phyloP scores from a whole-genome alignment of 2,797 vertebrate genomes.

The Delichon dasypus region DNA sequence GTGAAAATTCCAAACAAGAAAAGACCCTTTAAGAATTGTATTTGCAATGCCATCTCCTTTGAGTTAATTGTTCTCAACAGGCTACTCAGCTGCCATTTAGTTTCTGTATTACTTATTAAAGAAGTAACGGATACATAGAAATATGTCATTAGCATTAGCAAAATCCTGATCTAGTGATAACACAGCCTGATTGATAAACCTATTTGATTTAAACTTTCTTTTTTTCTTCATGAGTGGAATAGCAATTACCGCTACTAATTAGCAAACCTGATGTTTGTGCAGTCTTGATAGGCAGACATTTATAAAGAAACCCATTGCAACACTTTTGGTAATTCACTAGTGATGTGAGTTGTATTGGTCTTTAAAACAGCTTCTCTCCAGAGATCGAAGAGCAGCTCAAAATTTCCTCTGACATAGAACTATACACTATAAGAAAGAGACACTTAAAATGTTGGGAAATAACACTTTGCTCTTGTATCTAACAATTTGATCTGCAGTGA shows the following conservation, averaged over 20 bases:
- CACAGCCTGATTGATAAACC: background rate
- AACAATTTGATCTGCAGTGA: background rate
- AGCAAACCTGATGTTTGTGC: background rate
- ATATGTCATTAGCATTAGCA: background rate
- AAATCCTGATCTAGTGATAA: background rate
- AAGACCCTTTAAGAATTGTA: background rate
- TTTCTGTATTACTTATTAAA: conserved; percentile 36
- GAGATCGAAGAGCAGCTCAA: background rate
- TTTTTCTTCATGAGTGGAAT: background rate
- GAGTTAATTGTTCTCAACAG: conserved; percentile 62
- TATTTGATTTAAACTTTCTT: background rate
- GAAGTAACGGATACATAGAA: background rate
- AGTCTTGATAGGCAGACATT: background rate
- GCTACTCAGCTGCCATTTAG: conserved; percentile 29
- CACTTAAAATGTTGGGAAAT: background rate
- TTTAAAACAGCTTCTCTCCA: background rate
- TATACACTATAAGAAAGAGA: background rate
- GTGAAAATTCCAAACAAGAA: conserved; percentile 11
- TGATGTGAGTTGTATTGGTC: background rate
- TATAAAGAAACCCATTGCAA: background rate
- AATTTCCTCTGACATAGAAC: background rate
- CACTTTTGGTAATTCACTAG: background rate
- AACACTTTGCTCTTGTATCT: background rate
- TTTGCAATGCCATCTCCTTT: conserved; percentile 55
- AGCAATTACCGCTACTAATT: background rate